These are phyloP conservation scores for Amphiprion percula DNA, from an alignment of 2,113 vertebrate genomes.

Conservation along the genomic window DNA sequence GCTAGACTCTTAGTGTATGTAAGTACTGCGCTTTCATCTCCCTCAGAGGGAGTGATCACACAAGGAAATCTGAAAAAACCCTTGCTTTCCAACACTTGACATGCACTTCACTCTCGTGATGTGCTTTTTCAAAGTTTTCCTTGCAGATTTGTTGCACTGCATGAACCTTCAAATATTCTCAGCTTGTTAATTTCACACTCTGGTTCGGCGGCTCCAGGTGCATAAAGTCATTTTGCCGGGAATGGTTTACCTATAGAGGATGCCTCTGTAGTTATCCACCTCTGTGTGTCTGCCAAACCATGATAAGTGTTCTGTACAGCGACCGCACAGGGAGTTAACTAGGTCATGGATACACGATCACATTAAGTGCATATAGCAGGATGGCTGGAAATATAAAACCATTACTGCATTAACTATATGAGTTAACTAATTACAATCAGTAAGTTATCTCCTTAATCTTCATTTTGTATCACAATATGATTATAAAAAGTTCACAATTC, in stretches of 20 bases:
- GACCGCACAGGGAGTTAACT: constrained; percentile 31
- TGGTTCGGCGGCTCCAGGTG: constrained; percentile 32
- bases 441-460: too few species aligned
- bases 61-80: constrained; percentile 41
- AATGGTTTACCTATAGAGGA: constrained; percentile 19
- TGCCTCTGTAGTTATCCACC: constrained; percentile 20
- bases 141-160: constrained; percentile 24
- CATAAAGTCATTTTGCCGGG: constrained; percentile 24
- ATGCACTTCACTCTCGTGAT: constrained; percentile 32
- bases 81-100: constrained; percentile 34
- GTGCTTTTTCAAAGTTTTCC: constrained; percentile 19
- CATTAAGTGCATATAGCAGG: not conserved
- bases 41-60: constrained; percentile 32
- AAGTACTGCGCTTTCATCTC: constrained; percentile 46
- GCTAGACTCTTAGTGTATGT: constrained; percentile 37
- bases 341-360: constrained; percentile 6
- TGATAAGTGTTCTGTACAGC: constrained; percentile 26
- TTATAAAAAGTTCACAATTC: too few species aligned
- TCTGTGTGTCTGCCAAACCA: constrained; percentile 40
- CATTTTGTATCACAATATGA: too few species aligned
- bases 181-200: constrained; percentile 61
- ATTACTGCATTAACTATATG: not conserved
- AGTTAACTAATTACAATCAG: too few species aligned
- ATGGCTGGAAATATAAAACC: not conserved
- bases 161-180: constrained; percentile 52